Base-by-base conservation (phyloP, 2,797 vertebrate species). In the Phylloscopus collybita region DNA sequence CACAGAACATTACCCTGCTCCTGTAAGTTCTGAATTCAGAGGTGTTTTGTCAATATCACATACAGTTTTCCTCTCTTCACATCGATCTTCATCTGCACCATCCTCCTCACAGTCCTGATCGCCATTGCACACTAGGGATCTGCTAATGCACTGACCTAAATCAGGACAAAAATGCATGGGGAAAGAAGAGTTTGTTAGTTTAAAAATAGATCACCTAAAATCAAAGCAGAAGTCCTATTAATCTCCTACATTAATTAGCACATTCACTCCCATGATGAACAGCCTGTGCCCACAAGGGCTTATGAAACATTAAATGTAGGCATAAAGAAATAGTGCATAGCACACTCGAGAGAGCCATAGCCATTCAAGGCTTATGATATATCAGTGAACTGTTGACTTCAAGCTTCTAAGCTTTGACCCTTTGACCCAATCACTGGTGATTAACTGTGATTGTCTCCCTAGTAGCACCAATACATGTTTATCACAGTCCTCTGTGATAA, bases 81-180 rank as follows among this genome's bases (percentile, higher is more conserved):
- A 99, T 69, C 6, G 73, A 83, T 98, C 98, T 97, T 99, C 99
- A 92, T 99, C 99, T 6, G 96, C 91, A 61, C 98, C 96, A 30
- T 99, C 98, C 59, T 99, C 98, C 62, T 99, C 98, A 96, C 99
- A 99, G 96, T 99, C 99, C 56, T 99, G 98, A 97, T 99, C 99
- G 6, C 99, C 99, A 27, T 99, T 99, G 97, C 99, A 99, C 81
- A 99, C 97, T 93, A 99, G 97, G 36, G 97, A 97, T 67, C 57
- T 97, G 92, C 98, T 99, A 95, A 99, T 98, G 72, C 99, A 99
- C 93, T 98, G 98, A 88, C 99, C 99, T 96, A 96, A 74, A 92
- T 51, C 30, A 81, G 62, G 87, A 84, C 7, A 90, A 76, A 80
- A 14, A 73, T 12, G 29, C 11, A 42, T 0, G 1, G 5, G 16